Conservation (phyloP, 1,140 invertebrate species). For the Helicorthomorpha holstii region DNA sequence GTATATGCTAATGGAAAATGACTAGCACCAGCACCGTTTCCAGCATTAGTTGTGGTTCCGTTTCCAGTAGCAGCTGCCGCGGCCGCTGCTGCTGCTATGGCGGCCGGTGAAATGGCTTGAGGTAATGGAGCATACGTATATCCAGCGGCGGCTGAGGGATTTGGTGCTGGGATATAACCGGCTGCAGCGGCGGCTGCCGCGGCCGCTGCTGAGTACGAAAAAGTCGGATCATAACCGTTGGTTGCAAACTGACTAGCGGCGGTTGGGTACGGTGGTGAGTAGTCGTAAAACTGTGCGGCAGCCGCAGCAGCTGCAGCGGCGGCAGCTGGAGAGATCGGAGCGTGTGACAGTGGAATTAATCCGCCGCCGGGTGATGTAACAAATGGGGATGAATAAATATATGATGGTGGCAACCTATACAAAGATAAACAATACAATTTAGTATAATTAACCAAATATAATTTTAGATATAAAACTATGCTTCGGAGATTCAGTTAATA, state of each 20-base stretch:
- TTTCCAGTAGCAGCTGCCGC: no score
- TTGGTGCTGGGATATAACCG: slow-evolving; percentile 2
- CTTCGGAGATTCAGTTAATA: no score
- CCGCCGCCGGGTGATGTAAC: slow-evolving; percentile 20
- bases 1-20: no score
- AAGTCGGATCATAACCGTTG: slow-evolving; percentile 4
- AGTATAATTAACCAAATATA: no score
- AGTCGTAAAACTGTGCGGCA: slow-evolving; percentile 48
- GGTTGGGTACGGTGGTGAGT: no score
- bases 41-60: no score
- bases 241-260: slow-evolving; percentile 16
- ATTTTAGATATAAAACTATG: no score
- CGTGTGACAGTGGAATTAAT: slow-evolving; percentile 42
- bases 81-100: no score
- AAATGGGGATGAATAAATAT: slow-evolving; percentile 43
- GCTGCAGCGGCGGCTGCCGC: neutral
- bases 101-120: no score
- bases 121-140: slow-evolving; percentile 9
- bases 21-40: no score
- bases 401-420: slow-evolving; percentile 55
- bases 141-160: slow-evolving; percentile 7
- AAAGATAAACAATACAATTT: no score
- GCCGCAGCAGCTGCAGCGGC: slow-evolving; percentile 41
- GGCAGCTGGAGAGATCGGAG: slow-evolving; percentile 47
- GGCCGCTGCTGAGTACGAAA: slow-evolving; percentile 2